Evolutionary conservation across 2,797 vertebrate genomes (phyloP).

Genomic region (Ctenosaura bakeri): DNA sequence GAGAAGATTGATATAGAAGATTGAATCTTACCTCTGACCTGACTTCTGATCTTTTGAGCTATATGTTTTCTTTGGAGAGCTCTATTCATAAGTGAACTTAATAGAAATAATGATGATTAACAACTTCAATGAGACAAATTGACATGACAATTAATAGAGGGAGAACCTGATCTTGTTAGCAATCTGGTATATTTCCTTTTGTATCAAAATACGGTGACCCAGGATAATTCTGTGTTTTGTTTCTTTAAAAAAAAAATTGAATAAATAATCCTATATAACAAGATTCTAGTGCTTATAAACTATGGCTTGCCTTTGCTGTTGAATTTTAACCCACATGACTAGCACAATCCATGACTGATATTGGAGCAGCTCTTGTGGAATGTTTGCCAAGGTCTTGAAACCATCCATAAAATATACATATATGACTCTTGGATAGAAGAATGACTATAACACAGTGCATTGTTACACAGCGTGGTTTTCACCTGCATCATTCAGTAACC

Average conservation of each 20-base stretch:
- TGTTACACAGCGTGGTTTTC: neutral
- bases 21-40: constrained; percentile 16
- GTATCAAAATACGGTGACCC: constrained; percentile 3
- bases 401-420: neutral
- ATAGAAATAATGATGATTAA: constrained; percentile 33
- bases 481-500: neutral
- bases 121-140: neutral
- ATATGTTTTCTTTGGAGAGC: constrained; percentile 40
- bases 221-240: neutral
- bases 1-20: constrained; percentile 33
- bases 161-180: neutral
- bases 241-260: constrained; percentile 13
- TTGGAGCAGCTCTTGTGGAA: neutral
- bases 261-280: constrained; percentile 10
- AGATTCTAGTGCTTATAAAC: constrained; percentile 29
- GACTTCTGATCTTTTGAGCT: constrained; percentile 48
- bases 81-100: neutral
- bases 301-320: neutral
- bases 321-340: neutral
- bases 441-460: neutral
- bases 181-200: neutral
- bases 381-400: constrained; percentile 25
- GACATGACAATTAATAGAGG: constrained; percentile 3
- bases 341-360: neutral
- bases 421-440: neutral